A percentile compares a stretch with the other conserved stretches of the same genome.
phyloP scores from a whole-genome alignment of 2,797 vertebrate species.

The Sebastes hopkinsi region DNA sequence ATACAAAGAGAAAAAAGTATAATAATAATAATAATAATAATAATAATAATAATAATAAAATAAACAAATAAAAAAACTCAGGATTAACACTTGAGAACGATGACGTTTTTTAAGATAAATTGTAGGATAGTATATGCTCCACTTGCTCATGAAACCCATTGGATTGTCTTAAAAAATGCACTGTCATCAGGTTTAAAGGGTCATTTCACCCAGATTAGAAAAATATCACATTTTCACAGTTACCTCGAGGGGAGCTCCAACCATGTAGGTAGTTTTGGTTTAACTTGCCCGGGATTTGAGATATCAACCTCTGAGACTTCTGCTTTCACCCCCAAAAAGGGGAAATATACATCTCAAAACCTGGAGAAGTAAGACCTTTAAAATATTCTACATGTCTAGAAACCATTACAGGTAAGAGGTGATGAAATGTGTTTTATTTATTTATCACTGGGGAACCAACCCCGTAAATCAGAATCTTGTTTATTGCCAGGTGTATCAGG shows the following conservation, averaged over 20 bases:
- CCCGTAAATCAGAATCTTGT: too few species aligned
- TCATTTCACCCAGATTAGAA: not conserved
- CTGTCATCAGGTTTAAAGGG: not conserved
- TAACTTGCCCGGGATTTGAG: not conserved
- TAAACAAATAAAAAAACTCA: not conserved
- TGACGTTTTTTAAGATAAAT: not conserved
- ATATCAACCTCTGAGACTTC: not conserved
- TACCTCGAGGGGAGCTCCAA: not conserved
- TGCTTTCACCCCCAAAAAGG: not conserved
- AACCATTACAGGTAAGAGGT: not conserved
- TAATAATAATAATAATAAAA: too few species aligned
- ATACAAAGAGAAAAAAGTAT: too few species aligned
- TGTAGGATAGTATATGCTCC: not conserved
- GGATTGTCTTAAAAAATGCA: too few species aligned
- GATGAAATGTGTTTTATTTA: not conserved
- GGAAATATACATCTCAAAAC: not conserved
- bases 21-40: too few species aligned
- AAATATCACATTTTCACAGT: not conserved
- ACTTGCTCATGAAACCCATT: not conserved
- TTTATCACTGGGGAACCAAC: not conserved
- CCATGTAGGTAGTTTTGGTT: not conserved
- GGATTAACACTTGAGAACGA: not conserved
- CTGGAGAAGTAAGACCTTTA: too few species aligned
- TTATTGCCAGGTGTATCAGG: too few species aligned
- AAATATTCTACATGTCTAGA: too few species aligned